Conservation (phyloP, 2,113 vertebrate genomes). For the Potamarius usumacintae region DNA sequence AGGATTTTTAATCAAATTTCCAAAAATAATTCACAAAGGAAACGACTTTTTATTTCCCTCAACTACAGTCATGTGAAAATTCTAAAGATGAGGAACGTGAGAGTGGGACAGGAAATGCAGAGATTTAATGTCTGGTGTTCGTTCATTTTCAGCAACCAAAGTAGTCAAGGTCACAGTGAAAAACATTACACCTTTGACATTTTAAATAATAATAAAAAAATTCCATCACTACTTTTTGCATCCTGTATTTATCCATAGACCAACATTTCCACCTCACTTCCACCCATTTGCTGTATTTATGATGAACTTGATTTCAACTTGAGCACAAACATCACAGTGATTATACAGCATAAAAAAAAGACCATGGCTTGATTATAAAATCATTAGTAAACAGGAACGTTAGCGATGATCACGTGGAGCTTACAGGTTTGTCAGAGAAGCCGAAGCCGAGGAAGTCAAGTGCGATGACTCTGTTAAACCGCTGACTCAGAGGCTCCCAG, state of each 20-base stretch:
- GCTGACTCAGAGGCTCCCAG: conserved; percentile 89
- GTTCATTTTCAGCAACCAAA: no score
- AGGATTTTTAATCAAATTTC: neutral
- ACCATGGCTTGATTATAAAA: neutral
- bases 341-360: neutral
- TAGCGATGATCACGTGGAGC: conserved; percentile 38
- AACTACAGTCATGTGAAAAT: neutral
- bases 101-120: no score
- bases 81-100: neutral
- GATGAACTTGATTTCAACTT: neutral
- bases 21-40: neutral
- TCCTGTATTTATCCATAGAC: neutral
- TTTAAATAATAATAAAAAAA: no score
- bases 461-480: conserved; percentile 87
- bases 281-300: neutral
- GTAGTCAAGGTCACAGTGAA: neutral
- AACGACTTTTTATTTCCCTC: neutral
- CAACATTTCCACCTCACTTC: neutral
- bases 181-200: neutral
- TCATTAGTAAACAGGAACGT: neutral
- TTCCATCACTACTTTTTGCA: neutral
- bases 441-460: conserved; percentile 94
- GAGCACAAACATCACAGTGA: neutral
- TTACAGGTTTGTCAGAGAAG: conserved; percentile 96
- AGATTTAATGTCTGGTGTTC: no score